A percentile compares a stretch with the other conserved stretches of the same genome.
phyloP scores from a whole-genome alignment of 1,140 invertebrate species.

The Apocrypta bakeri region DNA sequence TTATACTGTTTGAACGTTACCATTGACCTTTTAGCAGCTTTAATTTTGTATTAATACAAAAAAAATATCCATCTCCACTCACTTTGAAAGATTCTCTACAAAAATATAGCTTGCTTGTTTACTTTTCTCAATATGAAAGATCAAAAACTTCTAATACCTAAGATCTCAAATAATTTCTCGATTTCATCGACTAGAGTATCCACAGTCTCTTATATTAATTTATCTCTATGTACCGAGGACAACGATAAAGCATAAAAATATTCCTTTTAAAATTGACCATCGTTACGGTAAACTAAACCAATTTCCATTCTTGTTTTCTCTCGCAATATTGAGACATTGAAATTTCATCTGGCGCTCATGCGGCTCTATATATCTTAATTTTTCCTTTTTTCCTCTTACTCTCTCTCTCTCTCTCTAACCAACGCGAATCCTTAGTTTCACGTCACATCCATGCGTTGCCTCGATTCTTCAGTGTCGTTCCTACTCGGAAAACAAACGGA shows the following conservation, averaged over 20 bases:
- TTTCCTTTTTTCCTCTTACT: not conserved
- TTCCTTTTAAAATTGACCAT: not conserved
- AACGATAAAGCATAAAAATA: not conserved
- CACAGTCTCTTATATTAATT: not conserved
- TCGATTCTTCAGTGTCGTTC: conserved; percentile 2
- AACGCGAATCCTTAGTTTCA: not conserved
- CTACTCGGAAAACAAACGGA: conserved; percentile 5
- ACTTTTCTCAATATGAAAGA: no score
- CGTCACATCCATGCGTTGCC: not conserved
- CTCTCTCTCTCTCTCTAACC: no score
- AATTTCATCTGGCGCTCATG: no score
- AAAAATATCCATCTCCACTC: not conserved
- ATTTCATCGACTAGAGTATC: not conserved
- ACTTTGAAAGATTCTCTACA: not conserved
- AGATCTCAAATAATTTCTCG: no score
- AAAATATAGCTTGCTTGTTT: no score
- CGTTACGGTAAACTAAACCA: not conserved
- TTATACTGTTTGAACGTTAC: not conserved
- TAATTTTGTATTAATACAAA: not conserved
- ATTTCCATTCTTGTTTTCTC: not conserved
- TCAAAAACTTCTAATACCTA: no score
- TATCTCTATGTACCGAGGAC: not conserved
- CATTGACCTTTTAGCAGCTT: not conserved
- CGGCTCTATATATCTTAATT: conserved; percentile 13
- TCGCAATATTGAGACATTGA: not conserved